Evolutionary conservation across 2,113 vertebrate genomes (phyloP).

Genomic region (Benitochromis conjunctus): DNA sequence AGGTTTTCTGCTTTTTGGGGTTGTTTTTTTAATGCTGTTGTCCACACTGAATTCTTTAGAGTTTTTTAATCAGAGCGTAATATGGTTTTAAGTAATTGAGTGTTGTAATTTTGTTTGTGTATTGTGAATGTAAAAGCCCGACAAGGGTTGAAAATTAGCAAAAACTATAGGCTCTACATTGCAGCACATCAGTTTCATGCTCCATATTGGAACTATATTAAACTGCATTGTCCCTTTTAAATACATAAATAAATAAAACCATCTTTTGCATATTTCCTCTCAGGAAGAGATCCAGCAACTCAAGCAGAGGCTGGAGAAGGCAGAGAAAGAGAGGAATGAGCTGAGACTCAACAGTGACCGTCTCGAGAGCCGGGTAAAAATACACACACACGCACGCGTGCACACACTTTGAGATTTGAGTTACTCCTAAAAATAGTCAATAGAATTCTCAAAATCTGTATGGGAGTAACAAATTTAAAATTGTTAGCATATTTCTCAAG

Average conservation of each 20-base stretch:
- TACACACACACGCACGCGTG: background rate
- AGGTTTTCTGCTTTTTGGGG: background rate
- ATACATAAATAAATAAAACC: background rate
- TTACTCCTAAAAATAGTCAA: background rate
- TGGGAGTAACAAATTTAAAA: background rate
- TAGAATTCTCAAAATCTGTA: background rate
- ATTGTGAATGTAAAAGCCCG: background rate
- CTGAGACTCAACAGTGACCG: constrained; percentile 89
- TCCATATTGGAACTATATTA: background rate
- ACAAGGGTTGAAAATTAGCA: background rate
- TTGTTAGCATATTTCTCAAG: background rate
- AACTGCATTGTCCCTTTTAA: background rate
- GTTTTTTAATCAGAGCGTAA: background rate
- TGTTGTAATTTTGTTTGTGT: background rate
- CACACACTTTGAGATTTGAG: background rate
- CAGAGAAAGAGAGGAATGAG: constrained; percentile 93
- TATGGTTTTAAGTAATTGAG: background rate
- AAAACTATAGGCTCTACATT: background rate
- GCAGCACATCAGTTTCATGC: background rate
- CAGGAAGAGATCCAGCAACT: constrained; percentile 96
- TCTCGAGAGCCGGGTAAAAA: constrained; percentile 86
- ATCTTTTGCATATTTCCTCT: background rate
- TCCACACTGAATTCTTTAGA: background rate
- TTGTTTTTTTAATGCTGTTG: background rate
- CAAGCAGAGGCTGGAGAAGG: constrained; percentile 87